Evolutionary conservation across 2,797 vertebrate genomes (phyloP), one percentile per base, ranked within the genome.

Genomic region (Alcedo atthis): DNA sequence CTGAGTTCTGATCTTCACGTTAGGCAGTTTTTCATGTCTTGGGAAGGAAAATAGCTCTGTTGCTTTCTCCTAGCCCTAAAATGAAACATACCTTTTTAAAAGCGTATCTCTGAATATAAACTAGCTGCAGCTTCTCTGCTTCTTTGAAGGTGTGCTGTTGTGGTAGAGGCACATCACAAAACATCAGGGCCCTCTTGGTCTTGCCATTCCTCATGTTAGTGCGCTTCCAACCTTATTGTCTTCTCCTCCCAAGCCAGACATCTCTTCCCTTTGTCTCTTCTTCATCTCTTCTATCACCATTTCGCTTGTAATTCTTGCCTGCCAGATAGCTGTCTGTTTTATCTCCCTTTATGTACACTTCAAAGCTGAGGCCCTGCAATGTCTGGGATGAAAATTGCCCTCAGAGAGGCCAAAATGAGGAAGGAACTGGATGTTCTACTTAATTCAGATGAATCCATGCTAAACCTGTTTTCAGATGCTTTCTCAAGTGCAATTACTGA

Each of bases 361-460:
- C 46, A 64, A 26, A 82, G 37, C 45, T 70, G 54, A 63, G 51
- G 64, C 20, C 55, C 35, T 90, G 35, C 88, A 90, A 86, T 70
- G 8, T 76, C 76, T 92, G 66, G 55, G 73, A 49, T 87, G 80
- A 77, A 90, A 82, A 85, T 43, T 89, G 64, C 30, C 49, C 55
- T 94, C 51, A 42, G 46, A 77, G 33, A 51, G 33, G 45, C 59
- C 77, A 51, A 93, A 87, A 20, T 53, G 63, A 76, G 89, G 58
- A 92, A 75, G 87, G 81, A 91, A 82, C 30, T 67, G 53, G 63
- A 70, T 89, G 51, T 89, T 92, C 79, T 87, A 28, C 67, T 87
- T 76, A 55, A 80, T 73, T 81, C 57, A 54, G n/a, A n/a, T 61
- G 57, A 76, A 87, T 70, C 57, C 49, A 8, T 12, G 30, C 61